Evolutionary conservation across 2,797 vertebrate species (phyloP).

Genomic region (Brachymystax lenok): DNA sequence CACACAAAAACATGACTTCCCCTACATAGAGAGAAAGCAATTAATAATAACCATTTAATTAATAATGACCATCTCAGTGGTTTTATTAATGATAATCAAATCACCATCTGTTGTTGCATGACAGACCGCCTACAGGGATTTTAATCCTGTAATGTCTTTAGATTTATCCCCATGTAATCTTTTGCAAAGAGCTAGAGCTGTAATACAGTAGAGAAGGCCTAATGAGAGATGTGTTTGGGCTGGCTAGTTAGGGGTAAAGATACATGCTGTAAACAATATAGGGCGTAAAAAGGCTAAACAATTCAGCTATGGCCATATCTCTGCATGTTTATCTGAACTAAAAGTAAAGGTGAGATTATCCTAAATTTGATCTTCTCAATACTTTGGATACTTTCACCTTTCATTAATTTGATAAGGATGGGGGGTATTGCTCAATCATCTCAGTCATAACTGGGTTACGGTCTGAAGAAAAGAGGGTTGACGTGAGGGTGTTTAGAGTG

Average conservation of each 20-base stretch:
- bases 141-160: constrained; percentile 19
- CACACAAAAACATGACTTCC: not conserved
- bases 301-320: not conserved
- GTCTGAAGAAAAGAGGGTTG: not conserved
- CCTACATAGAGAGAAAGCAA: not conserved
- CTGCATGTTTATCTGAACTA: not conserved
- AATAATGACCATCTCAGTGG: constrained; percentile 14
- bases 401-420: not conserved
- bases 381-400: not conserved
- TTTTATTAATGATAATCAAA: constrained; percentile 14
- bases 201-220: not conserved
- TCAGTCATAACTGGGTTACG: not conserved
- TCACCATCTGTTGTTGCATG: constrained; percentile 16
- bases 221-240: constrained; percentile 28
- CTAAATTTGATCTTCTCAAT: not conserved
- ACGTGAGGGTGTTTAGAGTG: constrained; percentile 13
- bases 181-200: constrained; percentile 1
- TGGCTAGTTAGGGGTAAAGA: not conserved
- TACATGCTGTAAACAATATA: too few relatives aligned
- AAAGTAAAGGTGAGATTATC: not conserved
- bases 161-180: constrained; percentile 47
- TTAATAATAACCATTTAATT: constrained; percentile 10
- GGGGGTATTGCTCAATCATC: not conserved
- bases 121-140: constrained; percentile 34
- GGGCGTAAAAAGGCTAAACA: not conserved